These are phyloP conservation scores for Ochropleura leucogaster DNA, from an alignment of 2,888 invertebrate species.

Conservation along the genomic window DNA sequence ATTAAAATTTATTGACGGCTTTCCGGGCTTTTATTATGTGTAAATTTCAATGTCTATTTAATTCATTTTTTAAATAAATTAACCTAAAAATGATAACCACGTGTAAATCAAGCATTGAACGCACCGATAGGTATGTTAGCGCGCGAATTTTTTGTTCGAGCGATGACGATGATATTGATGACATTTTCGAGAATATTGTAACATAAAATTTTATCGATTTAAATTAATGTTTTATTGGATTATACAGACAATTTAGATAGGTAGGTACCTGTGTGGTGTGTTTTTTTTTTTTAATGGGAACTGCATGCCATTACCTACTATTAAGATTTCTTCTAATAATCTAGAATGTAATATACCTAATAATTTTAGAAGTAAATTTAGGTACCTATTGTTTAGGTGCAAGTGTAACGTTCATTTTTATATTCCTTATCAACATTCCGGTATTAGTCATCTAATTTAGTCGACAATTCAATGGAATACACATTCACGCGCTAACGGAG, in stretches of 20 bases:
- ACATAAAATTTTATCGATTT: background rate
- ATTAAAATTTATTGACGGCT: slow-evolving; percentile 25
- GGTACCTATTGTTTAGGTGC: background rate
- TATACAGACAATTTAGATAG: too few species aligned
- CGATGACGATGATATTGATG: slow-evolving; percentile 11
- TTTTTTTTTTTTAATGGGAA: too few species aligned
- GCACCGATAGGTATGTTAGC: background rate
- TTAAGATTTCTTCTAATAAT: too few species aligned
- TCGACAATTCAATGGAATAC: slow-evolving; percentile 20
- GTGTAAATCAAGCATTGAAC: slow-evolving; percentile 26
- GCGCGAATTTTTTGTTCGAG: slow-evolving; percentile 31
- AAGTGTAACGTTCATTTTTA: slow-evolving; percentile 1
- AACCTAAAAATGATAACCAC: slow-evolving; percentile 52
- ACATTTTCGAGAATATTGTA: slow-evolving; percentile 29
- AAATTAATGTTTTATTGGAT: background rate
- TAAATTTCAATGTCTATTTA: background rate
- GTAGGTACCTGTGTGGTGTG: too few species aligned
- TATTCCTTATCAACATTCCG: slow-evolving; percentile 32
- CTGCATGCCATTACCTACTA: too few species aligned
- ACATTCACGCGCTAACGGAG: background rate
- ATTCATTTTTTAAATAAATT: slow-evolving; percentile 24
- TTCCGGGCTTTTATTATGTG: background rate
- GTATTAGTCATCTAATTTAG: slow-evolving; percentile 38
- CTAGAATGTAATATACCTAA: too few species aligned
- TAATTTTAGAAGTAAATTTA: background rate